Evolutionary conservation across 2,888 invertebrate species (phyloP).

Genomic region (Dilophus febrilis): DNA sequence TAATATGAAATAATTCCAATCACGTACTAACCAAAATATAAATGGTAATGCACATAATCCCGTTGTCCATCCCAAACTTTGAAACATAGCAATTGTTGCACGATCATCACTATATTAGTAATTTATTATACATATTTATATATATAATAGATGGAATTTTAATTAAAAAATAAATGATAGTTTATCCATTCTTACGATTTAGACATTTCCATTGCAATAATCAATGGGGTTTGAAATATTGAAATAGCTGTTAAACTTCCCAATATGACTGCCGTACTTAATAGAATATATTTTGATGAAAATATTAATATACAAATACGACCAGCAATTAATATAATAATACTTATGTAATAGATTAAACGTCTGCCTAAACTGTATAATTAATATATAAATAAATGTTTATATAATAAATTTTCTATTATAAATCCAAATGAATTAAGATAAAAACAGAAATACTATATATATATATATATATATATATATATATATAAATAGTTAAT

Average conservation of each 20-base stretch:
- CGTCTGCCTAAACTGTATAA: slow-evolving; percentile 32
- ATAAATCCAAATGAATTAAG: no score
- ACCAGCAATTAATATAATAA: slow-evolving; percentile 29
- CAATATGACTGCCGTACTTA: slow-evolving; percentile 28
- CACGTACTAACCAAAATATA: slow-evolving; percentile 32
- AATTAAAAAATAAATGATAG: slow-evolving; percentile 1
- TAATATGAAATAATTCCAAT: slow-evolving; percentile 34
- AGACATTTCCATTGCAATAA: slow-evolving; percentile 37
- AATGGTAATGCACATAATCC: slow-evolving; percentile 34
- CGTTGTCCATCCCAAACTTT: slow-evolving; percentile 34
- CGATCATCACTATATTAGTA: slow-evolving; percentile 29
- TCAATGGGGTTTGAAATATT: slow-evolving; percentile 32
- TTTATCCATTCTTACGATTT: slow-evolving; percentile 25
- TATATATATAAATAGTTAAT: no score
- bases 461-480: no score
- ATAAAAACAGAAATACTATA: no score
- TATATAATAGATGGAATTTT: no score
- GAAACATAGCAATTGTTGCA: slow-evolving; percentile 32
- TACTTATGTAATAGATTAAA: slow-evolving; percentile 32
- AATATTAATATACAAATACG: slow-evolving; percentile 27
- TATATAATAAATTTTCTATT: no score
- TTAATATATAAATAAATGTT: no score
- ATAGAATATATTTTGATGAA: slow-evolving; percentile 27
- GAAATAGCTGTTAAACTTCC: slow-evolving; percentile 31
- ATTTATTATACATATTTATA: no score